Conservation (phyloP, 2,797 vertebrate genomes). For the Alouatta caraya region DNA sequence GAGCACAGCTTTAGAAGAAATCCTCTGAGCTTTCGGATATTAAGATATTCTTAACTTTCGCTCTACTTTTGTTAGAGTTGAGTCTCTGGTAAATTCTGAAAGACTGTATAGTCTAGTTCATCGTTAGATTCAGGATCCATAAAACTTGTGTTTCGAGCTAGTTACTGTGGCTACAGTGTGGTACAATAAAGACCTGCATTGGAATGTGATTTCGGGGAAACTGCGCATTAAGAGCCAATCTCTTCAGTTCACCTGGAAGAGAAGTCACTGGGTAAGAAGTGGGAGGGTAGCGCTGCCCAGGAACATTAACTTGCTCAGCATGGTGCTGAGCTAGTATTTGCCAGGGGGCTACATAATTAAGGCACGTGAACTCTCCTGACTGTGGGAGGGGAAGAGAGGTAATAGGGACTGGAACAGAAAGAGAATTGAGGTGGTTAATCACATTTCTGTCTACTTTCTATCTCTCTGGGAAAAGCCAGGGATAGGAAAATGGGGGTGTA, state of each 20-base stretch:
- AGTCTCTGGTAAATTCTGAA: conserved; percentile 53
- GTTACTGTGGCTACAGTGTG: not conserved
- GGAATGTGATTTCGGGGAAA: conserved; percentile 36
- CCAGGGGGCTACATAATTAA: conserved; percentile 52
- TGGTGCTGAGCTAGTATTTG: conserved; percentile 33
- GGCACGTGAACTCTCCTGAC: not conserved
- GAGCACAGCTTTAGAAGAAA: conserved; percentile 61
- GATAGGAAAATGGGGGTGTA: not conserved
- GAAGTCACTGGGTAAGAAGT: conserved; percentile 44
- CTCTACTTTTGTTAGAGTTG: conserved; percentile 58
- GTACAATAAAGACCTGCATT: rapidly evolving
- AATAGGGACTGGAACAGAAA: not conserved
- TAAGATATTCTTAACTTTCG: conserved; percentile 65
- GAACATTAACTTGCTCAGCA: conserved; percentile 53
- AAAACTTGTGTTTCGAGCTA: not conserved
- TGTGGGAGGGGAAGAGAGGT: not conserved
- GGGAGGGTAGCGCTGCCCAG: conserved; percentile 7
- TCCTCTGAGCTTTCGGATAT: conserved; percentile 37
- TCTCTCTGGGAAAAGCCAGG: not conserved
- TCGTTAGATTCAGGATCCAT: not conserved
- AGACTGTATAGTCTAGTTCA: not conserved
- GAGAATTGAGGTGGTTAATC: not conserved
- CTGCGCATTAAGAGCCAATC: not conserved
- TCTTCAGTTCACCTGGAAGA: not conserved
- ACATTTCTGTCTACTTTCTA: not conserved